Base-by-base conservation (phyloP, 1,140 invertebrate genomes). In the Harpegnathos saltator region DNA sequence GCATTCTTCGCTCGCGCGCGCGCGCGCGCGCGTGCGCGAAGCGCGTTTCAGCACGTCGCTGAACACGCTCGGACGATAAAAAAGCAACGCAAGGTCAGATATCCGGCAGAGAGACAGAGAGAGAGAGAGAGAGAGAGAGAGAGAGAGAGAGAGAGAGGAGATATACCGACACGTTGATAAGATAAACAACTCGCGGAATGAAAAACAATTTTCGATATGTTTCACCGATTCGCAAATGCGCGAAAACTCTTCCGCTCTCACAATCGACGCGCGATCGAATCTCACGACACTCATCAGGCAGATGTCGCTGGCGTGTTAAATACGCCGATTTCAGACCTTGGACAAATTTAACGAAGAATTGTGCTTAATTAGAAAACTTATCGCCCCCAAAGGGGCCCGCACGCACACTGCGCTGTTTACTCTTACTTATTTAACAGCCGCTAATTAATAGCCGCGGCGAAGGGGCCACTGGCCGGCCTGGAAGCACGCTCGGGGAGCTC, bases 71-170 rank as follows among this genome's bases (percentile, higher is more conserved):
- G 33, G 58, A 9, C 63, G 75, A 71, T 80, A 71, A 71, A 78
- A 71, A 80, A 15, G 24, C 15, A 24, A 48, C 33, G 3, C 65
- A 80, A 80, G 52, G 65, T 59, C 33, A 80, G 75, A 78, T 78
- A 69, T 78, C 29, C 24, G 11, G 54, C 12, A 68, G 22, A 58
- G 22, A 59, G 17, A 19, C 26, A 15, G 12, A 1, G 15, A 50
- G 24, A 33, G 5, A 33, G 29, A 33, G 29, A n/a, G 22, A 61
- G 12, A 33, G 11, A 56, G 19, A 59, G 29, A 33, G 5, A 33
- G 29, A 33, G 29, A n/a, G 22, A 61, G 12, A 33, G 11, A 56
- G 19, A 59, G 56, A 24, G 22, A 59, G 56, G 26, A 22, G 26
- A 29, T n/a, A 7, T 17, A 19, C 33, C 5, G 29, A 17, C 50